These are phyloP conservation scores for Drosophila paranaensis DNA, from an alignment of 2,888 invertebrate species.

Conservation along the genomic window DNA sequence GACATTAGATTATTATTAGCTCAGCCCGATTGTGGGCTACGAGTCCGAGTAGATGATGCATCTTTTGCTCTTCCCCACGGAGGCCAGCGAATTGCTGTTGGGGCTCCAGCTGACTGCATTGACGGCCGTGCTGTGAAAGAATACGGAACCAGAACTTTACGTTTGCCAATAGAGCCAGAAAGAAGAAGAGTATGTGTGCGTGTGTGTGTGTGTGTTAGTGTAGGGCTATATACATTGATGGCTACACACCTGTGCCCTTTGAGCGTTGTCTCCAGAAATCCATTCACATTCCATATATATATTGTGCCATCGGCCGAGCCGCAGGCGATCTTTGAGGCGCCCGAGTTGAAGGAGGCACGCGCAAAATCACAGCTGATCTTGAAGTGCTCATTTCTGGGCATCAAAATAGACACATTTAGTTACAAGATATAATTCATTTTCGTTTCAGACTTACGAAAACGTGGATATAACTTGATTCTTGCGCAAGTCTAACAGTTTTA, in stretches of 20 bases:
- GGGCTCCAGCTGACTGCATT: conserved; percentile 96
- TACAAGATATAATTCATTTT: accelerated
- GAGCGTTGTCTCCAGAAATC: conserved; percentile 90
- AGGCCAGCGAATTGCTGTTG: conserved; percentile 91
- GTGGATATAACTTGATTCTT: conserved; percentile 96
- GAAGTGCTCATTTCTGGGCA: conserved; percentile 94
- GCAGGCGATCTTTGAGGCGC: conserved; percentile 94
- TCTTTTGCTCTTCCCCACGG: conserved; percentile 93
- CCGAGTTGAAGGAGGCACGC: conserved; percentile 96
- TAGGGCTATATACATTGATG: not conserved
- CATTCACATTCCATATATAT: conserved; percentile 95
- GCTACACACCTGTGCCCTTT: conserved; percentile 90
- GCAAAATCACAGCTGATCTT: conserved; percentile 98
- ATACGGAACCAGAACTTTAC: conserved; percentile 77
- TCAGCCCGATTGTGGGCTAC: conserved; percentile 63
- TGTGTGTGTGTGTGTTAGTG: not conserved
- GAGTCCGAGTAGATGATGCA: conserved; percentile 92
- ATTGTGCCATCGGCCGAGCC: conserved; percentile 96
- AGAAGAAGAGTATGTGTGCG: conserved; percentile 7
- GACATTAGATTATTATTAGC: conserved; percentile 7
- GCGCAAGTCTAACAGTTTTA: conserved; percentile 96
- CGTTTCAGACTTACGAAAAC: conserved; percentile 89
- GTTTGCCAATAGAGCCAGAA: conserved; percentile 39
- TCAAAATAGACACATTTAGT: accelerated
- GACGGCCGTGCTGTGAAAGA: conserved; percentile 90